A percentile compares a stretch with the other conserved stretches of the same genome.
Conservation (phyloP, 1,140 invertebrate genomes). For the Cydia fagiglandana region DNA sequence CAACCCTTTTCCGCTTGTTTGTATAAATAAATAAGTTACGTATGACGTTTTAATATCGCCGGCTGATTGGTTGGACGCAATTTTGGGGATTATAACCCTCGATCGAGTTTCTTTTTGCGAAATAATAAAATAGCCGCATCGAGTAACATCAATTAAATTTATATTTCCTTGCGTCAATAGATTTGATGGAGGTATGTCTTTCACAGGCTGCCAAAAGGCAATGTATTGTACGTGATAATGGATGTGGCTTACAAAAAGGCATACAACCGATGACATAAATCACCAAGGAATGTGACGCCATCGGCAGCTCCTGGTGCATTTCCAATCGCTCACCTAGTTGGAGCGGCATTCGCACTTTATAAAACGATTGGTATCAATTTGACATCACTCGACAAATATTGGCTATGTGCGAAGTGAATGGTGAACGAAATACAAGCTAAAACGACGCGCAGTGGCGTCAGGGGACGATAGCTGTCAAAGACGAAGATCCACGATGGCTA, state of each 20-base stretch:
- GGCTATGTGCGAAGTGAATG: too few relatives aligned
- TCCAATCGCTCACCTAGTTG: not conserved
- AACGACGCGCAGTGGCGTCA: too few relatives aligned
- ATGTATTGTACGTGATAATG: not conserved
- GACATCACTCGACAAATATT: too few relatives aligned
- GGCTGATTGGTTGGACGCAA: slow-evolving; percentile 1
- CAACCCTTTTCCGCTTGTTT: not conserved
- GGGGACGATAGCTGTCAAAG: too few relatives aligned
- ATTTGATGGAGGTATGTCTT: not conserved
- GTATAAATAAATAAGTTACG: slow-evolving; percentile 19
- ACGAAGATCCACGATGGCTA: too few relatives aligned
- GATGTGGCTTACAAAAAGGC: slow-evolving; percentile 13
- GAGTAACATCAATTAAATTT: too few relatives aligned
- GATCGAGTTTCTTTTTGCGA: not conserved
- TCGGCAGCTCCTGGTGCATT: not conserved
- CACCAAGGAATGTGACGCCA: slow-evolving; percentile 19
- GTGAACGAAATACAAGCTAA: too few relatives aligned
- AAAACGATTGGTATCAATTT: too few relatives aligned
- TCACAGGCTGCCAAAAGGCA: not conserved
- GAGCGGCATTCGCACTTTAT: not conserved
- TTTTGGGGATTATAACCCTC: not conserved
- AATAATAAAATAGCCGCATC: not conserved
- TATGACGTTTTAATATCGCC: slow-evolving; percentile 25
- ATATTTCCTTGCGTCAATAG: not conserved
- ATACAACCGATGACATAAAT: slow-evolving; percentile 21